Percentiles rank a stretch among this genome's conserved stretches.
These are phyloP conservation scores for Xanthorhoe designata DNA, from an alignment of 2,888 invertebrate species.

Conservation along the genomic window DNA sequence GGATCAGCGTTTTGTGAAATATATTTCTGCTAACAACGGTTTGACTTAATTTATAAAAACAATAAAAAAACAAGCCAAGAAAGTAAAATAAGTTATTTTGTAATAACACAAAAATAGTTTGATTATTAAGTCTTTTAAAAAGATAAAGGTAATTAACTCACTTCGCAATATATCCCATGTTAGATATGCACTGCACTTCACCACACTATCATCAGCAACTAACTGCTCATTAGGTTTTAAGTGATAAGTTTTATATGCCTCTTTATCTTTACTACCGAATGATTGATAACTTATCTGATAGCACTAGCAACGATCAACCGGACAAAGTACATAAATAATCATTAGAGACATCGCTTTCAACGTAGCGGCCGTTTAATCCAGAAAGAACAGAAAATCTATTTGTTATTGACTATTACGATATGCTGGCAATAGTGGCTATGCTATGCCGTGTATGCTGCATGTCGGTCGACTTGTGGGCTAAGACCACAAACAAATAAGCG, in stretches of 20 bases:
- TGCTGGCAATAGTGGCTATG: too few relatives aligned
- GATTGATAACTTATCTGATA: conserved; percentile 38
- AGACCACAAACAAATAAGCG: too few relatives aligned
- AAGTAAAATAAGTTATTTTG: too few relatives aligned
- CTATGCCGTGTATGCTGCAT: too few relatives aligned
- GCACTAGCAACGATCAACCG: conserved; percentile 31
- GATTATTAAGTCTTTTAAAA: background rate
- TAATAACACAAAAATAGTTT: too few relatives aligned
- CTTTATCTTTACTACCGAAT: conserved; percentile 35
- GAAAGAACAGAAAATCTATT: background rate
- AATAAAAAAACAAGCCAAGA: too few relatives aligned
- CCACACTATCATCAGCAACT: conserved; percentile 31
- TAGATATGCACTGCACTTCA: conserved; percentile 34
- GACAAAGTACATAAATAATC: conserved; percentile 32
- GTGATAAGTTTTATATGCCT: conserved; percentile 39
- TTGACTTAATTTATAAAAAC: too few relatives aligned
- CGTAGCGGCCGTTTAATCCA: background rate
- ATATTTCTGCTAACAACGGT: too few relatives aligned
- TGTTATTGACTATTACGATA: too few relatives aligned
- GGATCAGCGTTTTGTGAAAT: too few relatives aligned
- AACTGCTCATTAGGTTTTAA: conserved; percentile 39
- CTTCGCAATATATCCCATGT: conserved; percentile 35
- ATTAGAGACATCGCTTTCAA: conserved; percentile 5
- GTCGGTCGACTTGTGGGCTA: too few relatives aligned
- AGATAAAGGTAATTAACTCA: conserved; percentile 27